Base-by-base conservation (phyloP, 2,888 invertebrate genomes). In the Ectropis crepuscularia region DNA sequence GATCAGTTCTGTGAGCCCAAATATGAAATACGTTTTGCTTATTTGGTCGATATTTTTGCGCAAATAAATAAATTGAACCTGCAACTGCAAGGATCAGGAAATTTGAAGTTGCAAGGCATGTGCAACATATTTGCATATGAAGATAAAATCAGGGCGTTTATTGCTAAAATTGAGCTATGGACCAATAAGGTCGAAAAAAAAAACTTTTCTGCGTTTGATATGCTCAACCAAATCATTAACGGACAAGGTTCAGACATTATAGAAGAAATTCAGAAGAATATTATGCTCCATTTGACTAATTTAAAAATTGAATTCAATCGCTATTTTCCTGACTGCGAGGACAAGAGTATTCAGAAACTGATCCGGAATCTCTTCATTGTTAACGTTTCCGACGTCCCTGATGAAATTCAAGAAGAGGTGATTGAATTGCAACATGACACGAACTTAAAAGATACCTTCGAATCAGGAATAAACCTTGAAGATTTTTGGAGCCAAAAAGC, bases 401-500 rank as follows among this genome's bases (percentile, higher is more conserved):
- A 71, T 68, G 66, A 62, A 68, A 66, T 68, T 66, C 65, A 71
- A 62, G 69, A 67, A 67, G 67, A 51, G 41, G 8, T 46, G 5
- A 63, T 67, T 59, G 65, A 70, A 70, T 65, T 70, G 68, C 67
- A 70, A 68, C 71, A 71, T 51, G 68, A 71, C 49, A 68, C 57
- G 54, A 66, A 71, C 57, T 28, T 28, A 28, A 28, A 62, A 67
- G 61, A 71, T 65, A 69, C 67, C 45, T 69, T 71, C 54, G 64
- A 69, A 53, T 48, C 66, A 67, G 61, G 54, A 54, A 54, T 54
- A 38, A 45, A 54, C 38, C 54, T 54, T 46, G 46, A 54, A 63
- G 63, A 65, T 66, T 66, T 64, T 67, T 63, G 45, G 45, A 45
- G 45, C 45, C 11, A 45, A 45, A 45, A 45, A 12, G 45, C 45